Evolutionary conservation across 2,797 vertebrate genomes (phyloP), one percentile per base, ranked within the genome.

Genomic region (Scleropages formosus): DNA sequence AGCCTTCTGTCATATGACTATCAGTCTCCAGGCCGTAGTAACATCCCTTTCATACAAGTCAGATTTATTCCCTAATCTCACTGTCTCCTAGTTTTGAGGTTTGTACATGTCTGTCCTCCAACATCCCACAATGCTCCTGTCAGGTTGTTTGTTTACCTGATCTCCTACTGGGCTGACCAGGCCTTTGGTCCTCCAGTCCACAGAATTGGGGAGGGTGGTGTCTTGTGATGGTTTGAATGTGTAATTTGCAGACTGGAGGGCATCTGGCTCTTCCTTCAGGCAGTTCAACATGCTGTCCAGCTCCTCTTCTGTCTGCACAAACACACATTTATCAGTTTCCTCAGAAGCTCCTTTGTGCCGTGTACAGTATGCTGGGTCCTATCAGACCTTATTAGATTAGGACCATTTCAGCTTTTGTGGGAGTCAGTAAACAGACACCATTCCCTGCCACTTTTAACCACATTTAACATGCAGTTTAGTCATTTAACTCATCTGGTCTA

Each of bases 121-220:
- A 8, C 10, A 91, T 18, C 90, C 91, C 78, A 58, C 80, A 60
- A n/a, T n/a, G n/a, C n/a, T 90, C 16, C 82, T 87, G 0, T 75
- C 76, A 66, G 56, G 80, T 64, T 87, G 84, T 71, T 78, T 22
- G 4, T 53, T 53, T 27, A 94, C 95, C 90, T 96, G 95, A 81
- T 94, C 87, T 83, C 90, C 91, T 67, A 96, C 92, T 0, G 88
- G 79, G 0, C 93, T 93, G 72, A 98, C 95, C 0, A 93, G 88
- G 0, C 93, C 95, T 0, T 78, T 82, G 39, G 87, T 84, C 76
- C 92, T 88, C 95, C 95, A 96, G 88, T 96, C 93, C 77, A 96
- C 4, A 2, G 74, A 82, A 9, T 76, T 75, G 0, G 94, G 95
- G 49, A 84, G 0, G 0, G 4, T 0, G 0, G n/a, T 1, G 0